Percentiles rank a stretch among this genome's conserved stretches.
Evolutionary conservation across 2,113 vertebrate genomes (phyloP).

Genomic region (Tor tambroides): DNA sequence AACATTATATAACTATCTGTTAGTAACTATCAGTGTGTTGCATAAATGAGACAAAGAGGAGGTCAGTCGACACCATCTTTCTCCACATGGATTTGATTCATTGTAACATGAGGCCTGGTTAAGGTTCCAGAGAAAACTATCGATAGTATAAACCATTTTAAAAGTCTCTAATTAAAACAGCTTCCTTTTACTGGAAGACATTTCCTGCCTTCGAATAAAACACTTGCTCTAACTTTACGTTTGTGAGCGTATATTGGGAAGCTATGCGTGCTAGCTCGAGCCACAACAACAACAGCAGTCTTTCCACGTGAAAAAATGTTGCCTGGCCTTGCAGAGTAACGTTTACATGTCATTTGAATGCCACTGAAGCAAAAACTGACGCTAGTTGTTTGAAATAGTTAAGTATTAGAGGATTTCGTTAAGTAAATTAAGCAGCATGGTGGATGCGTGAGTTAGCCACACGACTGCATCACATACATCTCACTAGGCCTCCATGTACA

Average conservation of each 20-base stretch:
- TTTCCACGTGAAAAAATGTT: background rate
- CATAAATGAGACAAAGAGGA: constrained; percentile 47
- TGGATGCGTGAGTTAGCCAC: constrained; percentile 9
- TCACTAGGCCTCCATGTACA: background rate
- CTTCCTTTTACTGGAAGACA: background rate
- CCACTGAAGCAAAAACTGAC: background rate
- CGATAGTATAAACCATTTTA: background rate
- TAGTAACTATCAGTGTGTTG: constrained; percentile 34
- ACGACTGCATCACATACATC: constrained; percentile 17
- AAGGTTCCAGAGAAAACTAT: background rate
- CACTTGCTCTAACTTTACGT: background rate
- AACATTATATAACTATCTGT: constrained; percentile 25
- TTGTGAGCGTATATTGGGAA: background rate
- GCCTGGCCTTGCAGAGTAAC: background rate
- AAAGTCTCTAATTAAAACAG: background rate
- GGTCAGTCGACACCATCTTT: constrained; percentile 47
- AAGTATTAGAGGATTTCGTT: background rate
- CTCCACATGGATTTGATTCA: constrained; percentile 42
- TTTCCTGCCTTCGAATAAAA: background rate
- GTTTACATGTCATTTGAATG: background rate
- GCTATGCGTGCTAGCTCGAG: constrained; percentile 32
- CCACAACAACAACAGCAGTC: background rate
- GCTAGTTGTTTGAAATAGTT: too few relatives aligned
- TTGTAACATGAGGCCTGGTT: constrained; percentile 24
- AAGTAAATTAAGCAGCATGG: background rate